phyloP scores from a whole-genome alignment of 2,113 vertebrate species.

The Nothoprocta perdicaria region DNA sequence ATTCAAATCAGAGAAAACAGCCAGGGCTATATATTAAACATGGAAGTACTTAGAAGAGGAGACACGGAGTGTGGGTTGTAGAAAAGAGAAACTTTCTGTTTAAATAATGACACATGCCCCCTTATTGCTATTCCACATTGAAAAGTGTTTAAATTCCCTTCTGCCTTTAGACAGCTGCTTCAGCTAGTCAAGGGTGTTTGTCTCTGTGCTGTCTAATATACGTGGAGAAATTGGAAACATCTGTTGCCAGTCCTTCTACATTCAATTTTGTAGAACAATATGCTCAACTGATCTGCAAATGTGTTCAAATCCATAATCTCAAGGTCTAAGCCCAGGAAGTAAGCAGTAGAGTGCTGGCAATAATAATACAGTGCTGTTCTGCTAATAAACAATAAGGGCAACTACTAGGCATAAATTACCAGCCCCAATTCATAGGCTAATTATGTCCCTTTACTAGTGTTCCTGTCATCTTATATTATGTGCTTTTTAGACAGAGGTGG shows the following conservation, averaged over 20 bases:
- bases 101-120: neutral
- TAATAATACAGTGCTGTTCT: neutral
- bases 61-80: neutral
- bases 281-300: neutral
- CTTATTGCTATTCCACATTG: rapidly evolving
- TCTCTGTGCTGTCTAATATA: neutral
- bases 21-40: neutral
- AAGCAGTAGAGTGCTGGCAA: neutral
- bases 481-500: neutral
- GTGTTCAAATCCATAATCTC: neutral
- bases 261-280: neutral
- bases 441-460: neutral
- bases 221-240: neutral
- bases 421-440: neutral
- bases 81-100: neutral
- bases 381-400: neutral
- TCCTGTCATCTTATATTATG: neutral
- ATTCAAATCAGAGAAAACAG: neutral
- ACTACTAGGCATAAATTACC: neutral
- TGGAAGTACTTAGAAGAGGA: neutral
- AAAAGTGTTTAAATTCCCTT: neutral
- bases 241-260: neutral
- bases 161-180: neutral
- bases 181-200: neutral
- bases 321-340: neutral